Evolutionary conservation across 2,888 invertebrate species (phyloP), one percentile per base, ranked within the genome.

Genomic region (Eristalis tenax): DNA sequence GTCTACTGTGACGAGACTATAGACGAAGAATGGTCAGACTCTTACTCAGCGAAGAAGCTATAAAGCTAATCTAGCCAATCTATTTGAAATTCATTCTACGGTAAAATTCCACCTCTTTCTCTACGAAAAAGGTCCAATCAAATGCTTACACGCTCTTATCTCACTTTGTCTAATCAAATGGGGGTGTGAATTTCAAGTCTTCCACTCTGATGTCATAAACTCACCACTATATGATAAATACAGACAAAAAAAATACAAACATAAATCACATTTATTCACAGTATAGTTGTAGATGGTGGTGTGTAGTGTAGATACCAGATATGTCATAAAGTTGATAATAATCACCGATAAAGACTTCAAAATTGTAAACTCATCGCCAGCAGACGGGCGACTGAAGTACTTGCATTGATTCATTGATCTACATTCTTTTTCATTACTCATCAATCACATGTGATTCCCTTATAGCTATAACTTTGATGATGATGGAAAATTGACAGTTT

Each of bases 401-500:
- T 69, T 69, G 38, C 38, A 26, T 11, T 69, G 4, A 26, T 68
- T 68, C 32, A 18, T 18, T 68, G 50, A 50, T 68, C 50, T 26
- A 13, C 68, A 18, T 50, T 18, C 32, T 68, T 68, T 32, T n/a
- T 50, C n/a, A 22, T 59, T 15, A 57, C 26, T 32, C 57, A 35
- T 43, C 13, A 43, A 40, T 38, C 26, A 40, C 43, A 63, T 50
- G 8, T 73, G 73, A 73, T 15, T 73, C 63, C 28, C 22, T 1
- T 56, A 59, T 10, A 38, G 8, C 26, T 18, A 57, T 81, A 71
- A 85, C 68, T 43, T 28, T 8, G 38, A 50, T 23, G 22, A 23
- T 28, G 22, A 63, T 73, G 63, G 68, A 35, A 80, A 84, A 81
- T 69, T 73, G 35, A 32, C 50, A 85, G 57, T 56, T 64, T 75